These are phyloP conservation scores for Ophioninae sp. DNA, from an alignment of 2,888 invertebrate genomes.

Conservation along the genomic window DNA sequence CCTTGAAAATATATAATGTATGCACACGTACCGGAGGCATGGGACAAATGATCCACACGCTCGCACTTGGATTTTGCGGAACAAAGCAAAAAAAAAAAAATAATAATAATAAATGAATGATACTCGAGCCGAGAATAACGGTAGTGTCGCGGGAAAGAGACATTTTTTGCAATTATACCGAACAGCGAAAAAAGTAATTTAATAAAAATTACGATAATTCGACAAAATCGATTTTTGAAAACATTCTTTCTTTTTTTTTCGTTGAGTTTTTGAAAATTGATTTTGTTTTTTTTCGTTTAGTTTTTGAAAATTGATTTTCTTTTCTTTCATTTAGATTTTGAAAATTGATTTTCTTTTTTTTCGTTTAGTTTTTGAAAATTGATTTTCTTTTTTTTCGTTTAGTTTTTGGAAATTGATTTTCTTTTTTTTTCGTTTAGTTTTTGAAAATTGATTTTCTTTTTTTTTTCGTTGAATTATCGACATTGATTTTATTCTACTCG, in stretches of 20 bases:
- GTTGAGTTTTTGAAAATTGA: too few species aligned
- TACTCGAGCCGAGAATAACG: background rate
- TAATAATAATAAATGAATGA: background rate
- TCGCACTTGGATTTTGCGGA: slow-evolving; percentile 9
- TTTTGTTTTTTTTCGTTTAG: too few species aligned
- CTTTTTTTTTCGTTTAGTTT: too few species aligned
- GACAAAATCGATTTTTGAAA: background rate
- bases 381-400: too few species aligned
- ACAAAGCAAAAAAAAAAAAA: background rate
- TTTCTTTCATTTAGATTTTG: too few species aligned
- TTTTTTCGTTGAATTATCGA: too few species aligned
- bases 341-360: too few species aligned
- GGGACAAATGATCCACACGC: slow-evolving; percentile 21
- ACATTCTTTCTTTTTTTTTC: background rate
- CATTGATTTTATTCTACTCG: too few species aligned
- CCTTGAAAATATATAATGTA: slow-evolving; percentile 76
- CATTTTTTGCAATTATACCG: slow-evolving; percentile 13
- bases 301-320: too few species aligned
- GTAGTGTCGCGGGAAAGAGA: background rate
- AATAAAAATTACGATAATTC: background rate
- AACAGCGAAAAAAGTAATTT: background rate
- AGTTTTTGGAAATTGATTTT: too few species aligned
- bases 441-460: too few species aligned
- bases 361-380: too few species aligned
- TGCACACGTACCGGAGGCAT: slow-evolving; percentile 7